These are phyloP conservation scores for Drosophila truncata DNA, from an alignment of 1,140 invertebrate species.

Conservation along the genomic window DNA sequence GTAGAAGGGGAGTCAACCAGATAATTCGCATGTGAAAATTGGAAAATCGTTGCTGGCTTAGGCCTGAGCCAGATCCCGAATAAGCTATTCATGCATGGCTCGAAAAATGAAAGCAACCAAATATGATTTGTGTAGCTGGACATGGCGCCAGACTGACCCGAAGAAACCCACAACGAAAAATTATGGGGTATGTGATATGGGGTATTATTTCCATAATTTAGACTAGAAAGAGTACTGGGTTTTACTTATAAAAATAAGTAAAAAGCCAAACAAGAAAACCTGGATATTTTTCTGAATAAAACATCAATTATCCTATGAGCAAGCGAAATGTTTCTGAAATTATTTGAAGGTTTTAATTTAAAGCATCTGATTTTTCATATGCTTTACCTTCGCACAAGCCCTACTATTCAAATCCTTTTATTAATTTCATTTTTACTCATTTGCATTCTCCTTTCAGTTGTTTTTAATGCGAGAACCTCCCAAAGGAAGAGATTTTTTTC, in stretches of 20 bases:
- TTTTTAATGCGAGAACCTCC: constrained; percentile 58
- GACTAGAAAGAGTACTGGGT: background rate
- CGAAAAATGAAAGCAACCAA: constrained; percentile 31
- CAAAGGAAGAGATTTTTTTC: constrained; percentile 31
- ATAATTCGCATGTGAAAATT: constrained; percentile 83
- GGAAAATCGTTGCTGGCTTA: constrained; percentile 62
- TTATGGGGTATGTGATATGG: background rate
- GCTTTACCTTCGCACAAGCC: background rate
- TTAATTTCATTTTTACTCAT: constrained; percentile 6
- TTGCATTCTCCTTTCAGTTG: constrained; percentile 13
- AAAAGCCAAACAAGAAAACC: background rate
- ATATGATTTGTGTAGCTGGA: constrained; percentile 43
- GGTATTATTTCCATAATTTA: background rate
- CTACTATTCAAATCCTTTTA: background rate
- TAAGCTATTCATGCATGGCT: constrained; percentile 59
- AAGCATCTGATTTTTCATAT: background rate
- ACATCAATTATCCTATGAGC: background rate
- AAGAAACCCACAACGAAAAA: background rate
- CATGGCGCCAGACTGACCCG: constrained; percentile 41
- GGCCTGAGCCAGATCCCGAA: constrained; percentile 24
- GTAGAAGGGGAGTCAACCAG: constrained; percentile 13
- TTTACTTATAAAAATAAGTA: background rate
- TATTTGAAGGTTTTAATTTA: background rate
- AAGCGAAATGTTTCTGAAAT: background rate
- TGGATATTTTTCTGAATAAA: background rate